Base-by-base conservation (phyloP, 2,797 vertebrate genomes). In the Octomys mimax region DNA sequence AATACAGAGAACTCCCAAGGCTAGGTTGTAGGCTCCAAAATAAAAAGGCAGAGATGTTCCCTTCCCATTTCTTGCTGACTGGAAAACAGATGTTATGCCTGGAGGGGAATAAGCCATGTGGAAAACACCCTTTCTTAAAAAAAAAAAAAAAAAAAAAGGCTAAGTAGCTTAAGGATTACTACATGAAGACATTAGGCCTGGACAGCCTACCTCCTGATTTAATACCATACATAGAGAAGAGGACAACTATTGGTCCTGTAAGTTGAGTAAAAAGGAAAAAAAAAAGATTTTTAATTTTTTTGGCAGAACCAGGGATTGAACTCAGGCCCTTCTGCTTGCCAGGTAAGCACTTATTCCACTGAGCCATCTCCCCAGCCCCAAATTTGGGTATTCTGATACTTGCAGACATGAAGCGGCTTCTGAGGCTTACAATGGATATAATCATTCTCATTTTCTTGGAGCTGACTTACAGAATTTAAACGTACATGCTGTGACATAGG, bases 41-140 rank as follows among this genome's bases (percentile, higher is more conserved):
- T 64, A 62, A 94, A 91, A 59, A 80, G 52, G 9, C 49, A 94
- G 66, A 88, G 18, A 64, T 4, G 10, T 49, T 71, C 14, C 19
- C 16, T 94, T 92, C 49, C 39, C 6, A 93, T 66, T 95, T 96
- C 85, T 95, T 70, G 3, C 95, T 95, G 62, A 78, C 79, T 79
- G 3, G 62, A 86, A 92, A 96, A 42, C 62, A 93, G 59, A 92
- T 96, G 62, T 77, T 93, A 82, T 46, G 73, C n/a, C 61, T 86
- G 31, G 22, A 90, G 28, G 42, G 46, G 7, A 46, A 80, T 22
- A 82, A 57, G 8, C 33, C 80, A 94, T 77, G 26, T 94, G 52
- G 36, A 92, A 93, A 94, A 89, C 14, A 52, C 26, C 64, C 62
- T 8, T 78, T 68, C 49, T 57, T 8, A 79, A 86, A 80, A 83